A percentile compares a stretch with the other conserved stretches of the same genome.
phyloP scores from a whole-genome alignment of 1,140 invertebrate genomes.

The Leptonema lineaticorne region DNA sequence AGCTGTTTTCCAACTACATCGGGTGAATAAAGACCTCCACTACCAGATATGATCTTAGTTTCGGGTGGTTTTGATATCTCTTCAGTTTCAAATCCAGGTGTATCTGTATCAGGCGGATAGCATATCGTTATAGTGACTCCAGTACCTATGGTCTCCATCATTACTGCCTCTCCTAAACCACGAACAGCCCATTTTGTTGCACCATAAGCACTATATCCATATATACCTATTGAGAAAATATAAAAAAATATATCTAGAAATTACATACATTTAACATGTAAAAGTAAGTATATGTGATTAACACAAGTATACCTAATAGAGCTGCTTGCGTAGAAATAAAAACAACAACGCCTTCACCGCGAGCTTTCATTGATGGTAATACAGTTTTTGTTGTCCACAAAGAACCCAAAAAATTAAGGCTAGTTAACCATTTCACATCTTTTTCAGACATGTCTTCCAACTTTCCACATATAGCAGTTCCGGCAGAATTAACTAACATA shows the following conservation, averaged over 20 bases:
- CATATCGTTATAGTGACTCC: constrained; percentile 84
- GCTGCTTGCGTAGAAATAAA: constrained; percentile 89
- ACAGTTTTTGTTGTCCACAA: constrained; percentile 71
- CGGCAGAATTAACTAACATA: constrained; percentile 92
- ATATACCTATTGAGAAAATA: constrained; percentile 60
- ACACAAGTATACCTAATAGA: constrained; percentile 65
- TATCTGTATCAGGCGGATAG: constrained; percentile 96
- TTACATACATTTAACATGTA: neutral
- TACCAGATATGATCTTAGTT: constrained; percentile 84
- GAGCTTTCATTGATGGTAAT: constrained; percentile 68
- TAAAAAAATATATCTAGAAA: neutral
- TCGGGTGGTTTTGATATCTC: constrained; percentile 83
- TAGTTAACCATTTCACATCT: constrained; percentile 70
- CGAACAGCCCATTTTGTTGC: constrained; percentile 92
- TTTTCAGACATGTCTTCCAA: constrained; percentile 78
- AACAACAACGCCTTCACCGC: constrained; percentile 74
- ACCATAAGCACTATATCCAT: constrained; percentile 89
- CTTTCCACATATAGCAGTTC: constrained; percentile 72
- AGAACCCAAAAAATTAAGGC: constrained; percentile 73
- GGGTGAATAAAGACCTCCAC: constrained; percentile 74
- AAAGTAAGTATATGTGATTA: neutral
- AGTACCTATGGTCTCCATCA: constrained; percentile 87
- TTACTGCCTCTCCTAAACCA: constrained; percentile 89
- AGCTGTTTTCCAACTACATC: constrained; percentile 79
- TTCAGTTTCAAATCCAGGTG: constrained; percentile 90